Conservation (phyloP, 2,888 invertebrate genomes). For the Megastigmus dorsalis region DNA sequence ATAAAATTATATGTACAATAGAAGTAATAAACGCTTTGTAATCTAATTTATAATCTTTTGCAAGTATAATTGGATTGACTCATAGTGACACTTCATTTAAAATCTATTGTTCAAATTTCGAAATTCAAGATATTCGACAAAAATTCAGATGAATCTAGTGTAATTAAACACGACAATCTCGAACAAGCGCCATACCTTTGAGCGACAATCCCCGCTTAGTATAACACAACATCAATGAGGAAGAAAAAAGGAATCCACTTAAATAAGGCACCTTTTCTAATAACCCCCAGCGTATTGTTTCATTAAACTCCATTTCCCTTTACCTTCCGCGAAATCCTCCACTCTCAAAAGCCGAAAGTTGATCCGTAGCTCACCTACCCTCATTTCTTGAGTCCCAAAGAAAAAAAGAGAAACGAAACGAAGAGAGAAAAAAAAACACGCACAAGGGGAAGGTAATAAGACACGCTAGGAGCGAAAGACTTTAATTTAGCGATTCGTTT, state of each 20-base stretch:
- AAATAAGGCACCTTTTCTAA: not conserved
- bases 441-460: conserved; percentile 41
- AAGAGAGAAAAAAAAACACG: not conserved
- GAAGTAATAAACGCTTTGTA: no score
- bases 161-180: no score
- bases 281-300: not conserved
- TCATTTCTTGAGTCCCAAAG: not conserved
- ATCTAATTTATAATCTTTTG: no score
- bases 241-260: not conserved
- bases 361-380: not conserved
- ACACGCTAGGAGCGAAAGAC: not conserved
- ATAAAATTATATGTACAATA: no score
- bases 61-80: no score
- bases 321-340: not conserved
- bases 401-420: not conserved
- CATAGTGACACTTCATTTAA: no score
- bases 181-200: no score
- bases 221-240: not conserved
- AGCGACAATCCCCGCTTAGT: no score
- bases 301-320: not conserved
- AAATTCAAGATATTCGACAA: no score
- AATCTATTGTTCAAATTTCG: no score
- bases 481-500: conserved; percentile 38
- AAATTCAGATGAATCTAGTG: no score
- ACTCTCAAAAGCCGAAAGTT: conserved; percentile 5